Percentiles rank a stretch among this genome's conserved stretches.
Conservation (phyloP, 2,797 vertebrate genomes). For the Prionace glauca region DNA sequence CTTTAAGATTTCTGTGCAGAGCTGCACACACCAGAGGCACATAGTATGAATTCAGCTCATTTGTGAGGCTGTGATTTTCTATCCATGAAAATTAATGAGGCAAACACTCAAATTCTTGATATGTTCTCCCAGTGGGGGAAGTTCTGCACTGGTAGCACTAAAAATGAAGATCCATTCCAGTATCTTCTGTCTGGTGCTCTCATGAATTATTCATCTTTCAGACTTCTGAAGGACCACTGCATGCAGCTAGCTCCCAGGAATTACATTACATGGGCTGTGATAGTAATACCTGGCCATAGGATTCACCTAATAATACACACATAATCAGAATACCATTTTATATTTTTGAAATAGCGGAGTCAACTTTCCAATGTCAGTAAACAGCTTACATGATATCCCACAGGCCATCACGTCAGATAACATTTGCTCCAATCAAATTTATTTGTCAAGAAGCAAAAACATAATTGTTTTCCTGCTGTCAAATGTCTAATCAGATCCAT, state of each 20-base stretch:
- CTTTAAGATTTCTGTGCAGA: not conserved
- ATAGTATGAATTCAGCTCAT: not conserved
- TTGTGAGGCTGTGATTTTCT: not conserved
- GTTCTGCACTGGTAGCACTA: not conserved
- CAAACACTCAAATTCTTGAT: not conserved
- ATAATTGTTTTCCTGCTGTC: not conserved
- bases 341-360: not conserved
- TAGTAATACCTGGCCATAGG: not conserved
- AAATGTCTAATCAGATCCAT: not conserved
- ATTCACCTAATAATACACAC: not conserved
- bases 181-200: not conserved
- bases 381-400: not conserved
- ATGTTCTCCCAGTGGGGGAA: slow-evolving; percentile 11
- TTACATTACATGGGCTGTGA: not conserved
- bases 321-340: not conserved
- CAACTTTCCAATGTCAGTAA: not conserved
- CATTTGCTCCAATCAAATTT: not conserved
- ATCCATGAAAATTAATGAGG: not conserved
- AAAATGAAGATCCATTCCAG: slow-evolving; percentile 16
- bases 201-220: not conserved
- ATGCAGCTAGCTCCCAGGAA: not conserved
- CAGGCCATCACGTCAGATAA: not conserved
- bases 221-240: not conserved
- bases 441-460: not conserved
- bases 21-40: not conserved